A percentile compares a stretch with the other conserved stretches of the same genome.
phyloP scores from a whole-genome alignment of 2,797 vertebrate genomes.

The Darevskia nairensis region DNA sequence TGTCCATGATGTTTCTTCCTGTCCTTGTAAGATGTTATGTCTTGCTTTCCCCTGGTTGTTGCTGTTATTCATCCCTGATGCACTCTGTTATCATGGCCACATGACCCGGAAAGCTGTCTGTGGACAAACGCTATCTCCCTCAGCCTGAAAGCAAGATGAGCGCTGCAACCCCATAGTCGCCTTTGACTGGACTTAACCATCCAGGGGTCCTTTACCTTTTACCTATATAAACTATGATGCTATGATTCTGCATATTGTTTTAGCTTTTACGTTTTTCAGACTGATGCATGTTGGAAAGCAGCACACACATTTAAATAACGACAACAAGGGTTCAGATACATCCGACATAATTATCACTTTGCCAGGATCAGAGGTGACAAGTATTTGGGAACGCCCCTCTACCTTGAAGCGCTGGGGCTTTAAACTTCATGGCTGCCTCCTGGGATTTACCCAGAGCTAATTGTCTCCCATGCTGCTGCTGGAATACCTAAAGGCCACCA shows the following conservation, averaged over 20 bases:
- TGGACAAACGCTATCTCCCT: too few species aligned
- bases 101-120: too few species aligned
- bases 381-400: background rate
- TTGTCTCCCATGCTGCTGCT: background rate
- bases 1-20: too few species aligned
- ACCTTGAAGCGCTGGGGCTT: background rate
- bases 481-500: conserved; percentile 8
- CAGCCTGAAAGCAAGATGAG: too few species aligned
- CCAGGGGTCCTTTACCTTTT: too few species aligned
- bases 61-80: too few species aligned
- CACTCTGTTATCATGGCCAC: too few species aligned
- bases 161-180: too few species aligned
- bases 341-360: background rate
- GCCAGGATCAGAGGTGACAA: background rate
- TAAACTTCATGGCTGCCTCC: background rate
- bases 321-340: background rate
- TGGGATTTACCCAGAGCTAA: conserved; percentile 2
- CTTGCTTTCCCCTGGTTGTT: too few species aligned
- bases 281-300: background rate
- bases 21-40: too few species aligned
- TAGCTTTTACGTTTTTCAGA: background rate
- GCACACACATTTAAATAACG: background rate
- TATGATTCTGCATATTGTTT: background rate
- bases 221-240: too few species aligned
- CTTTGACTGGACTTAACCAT: too few species aligned